phyloP scores from a whole-genome alignment of 2,888 invertebrate genomes.

The Didymodactylos carnosus region DNA sequence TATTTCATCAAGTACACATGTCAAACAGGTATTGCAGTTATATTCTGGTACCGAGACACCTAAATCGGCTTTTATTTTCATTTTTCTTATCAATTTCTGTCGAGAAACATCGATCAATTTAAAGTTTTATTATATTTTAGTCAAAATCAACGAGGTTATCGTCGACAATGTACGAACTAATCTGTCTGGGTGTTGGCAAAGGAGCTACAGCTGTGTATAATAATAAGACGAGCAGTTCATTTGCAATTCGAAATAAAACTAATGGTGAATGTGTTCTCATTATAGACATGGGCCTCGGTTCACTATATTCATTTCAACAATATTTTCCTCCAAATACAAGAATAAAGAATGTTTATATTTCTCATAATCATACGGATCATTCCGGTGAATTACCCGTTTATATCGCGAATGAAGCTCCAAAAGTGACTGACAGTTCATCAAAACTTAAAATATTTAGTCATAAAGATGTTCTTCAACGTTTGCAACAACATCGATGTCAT shows the following conservation, averaged over 20 bases:
- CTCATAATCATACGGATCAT: neutral
- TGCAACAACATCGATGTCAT: neutral
- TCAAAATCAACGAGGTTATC: too few species aligned
- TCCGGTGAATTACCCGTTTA: neutral
- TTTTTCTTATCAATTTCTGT: too few species aligned
- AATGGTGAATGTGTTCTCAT: neutral
- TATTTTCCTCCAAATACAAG: neutral
- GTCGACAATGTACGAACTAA: neutral
- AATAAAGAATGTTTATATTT: neutral
- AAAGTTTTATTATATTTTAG: too few species aligned
- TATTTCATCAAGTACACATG: too few species aligned
- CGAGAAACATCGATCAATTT: too few species aligned
- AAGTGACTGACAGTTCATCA: too few species aligned
- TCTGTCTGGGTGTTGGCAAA: neutral
- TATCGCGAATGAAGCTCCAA: neutral
- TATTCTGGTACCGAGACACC: too few species aligned
- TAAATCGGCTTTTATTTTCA: too few species aligned
- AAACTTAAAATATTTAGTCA: neutral
- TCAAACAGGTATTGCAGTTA: too few species aligned
- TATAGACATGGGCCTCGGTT: neutral
- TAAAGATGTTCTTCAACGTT: neutral
- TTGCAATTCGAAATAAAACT: neutral
- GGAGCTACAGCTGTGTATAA: neutral
- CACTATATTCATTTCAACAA: neutral
- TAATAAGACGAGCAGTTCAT: neutral